These are phyloP conservation scores for Eretmochelys imbricata DNA, from an alignment of 2,113 vertebrate species.

Conservation along the genomic window DNA sequence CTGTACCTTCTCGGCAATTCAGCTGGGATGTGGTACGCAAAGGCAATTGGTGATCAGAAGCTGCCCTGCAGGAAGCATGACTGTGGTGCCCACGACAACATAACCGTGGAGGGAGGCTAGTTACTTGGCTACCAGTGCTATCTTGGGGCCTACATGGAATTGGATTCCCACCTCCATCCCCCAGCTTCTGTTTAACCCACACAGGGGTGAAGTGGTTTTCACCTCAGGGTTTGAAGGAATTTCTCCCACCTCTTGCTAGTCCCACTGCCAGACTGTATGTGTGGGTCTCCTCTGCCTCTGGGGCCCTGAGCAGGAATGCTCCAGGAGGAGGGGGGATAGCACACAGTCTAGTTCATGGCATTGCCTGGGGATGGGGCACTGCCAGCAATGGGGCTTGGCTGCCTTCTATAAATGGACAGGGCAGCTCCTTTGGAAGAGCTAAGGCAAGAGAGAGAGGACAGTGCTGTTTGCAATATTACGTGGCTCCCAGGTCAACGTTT, in stretches of 20 bases:
- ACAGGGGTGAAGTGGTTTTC: not conserved
- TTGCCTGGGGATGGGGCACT: not conserved
- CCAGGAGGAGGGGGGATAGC: not conserved
- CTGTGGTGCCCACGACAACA: not conserved
- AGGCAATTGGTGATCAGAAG: not conserved
- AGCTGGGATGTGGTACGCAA: no score
- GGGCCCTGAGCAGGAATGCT: not conserved
- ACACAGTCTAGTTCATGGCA: not conserved
- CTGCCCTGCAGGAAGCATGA: not conserved
- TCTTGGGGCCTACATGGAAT: not conserved
- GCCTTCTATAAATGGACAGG: not conserved
- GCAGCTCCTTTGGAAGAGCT: not conserved
- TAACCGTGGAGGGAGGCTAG: not conserved
- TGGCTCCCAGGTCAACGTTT: not conserved
- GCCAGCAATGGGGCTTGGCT: not conserved
- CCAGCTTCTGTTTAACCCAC: not conserved
- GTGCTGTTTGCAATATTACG: not conserved
- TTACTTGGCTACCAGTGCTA: not conserved
- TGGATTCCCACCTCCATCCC: not conserved
- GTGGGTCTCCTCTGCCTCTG: not conserved
- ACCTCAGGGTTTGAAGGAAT: not conserved
- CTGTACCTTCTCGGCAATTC: not conserved
- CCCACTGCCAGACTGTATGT: not conserved
- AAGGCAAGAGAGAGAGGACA: not conserved
- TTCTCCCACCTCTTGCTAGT: not conserved